Base-by-base conservation (phyloP, 2,797 vertebrate genomes). In the Cephalopachus bancanus region DNA sequence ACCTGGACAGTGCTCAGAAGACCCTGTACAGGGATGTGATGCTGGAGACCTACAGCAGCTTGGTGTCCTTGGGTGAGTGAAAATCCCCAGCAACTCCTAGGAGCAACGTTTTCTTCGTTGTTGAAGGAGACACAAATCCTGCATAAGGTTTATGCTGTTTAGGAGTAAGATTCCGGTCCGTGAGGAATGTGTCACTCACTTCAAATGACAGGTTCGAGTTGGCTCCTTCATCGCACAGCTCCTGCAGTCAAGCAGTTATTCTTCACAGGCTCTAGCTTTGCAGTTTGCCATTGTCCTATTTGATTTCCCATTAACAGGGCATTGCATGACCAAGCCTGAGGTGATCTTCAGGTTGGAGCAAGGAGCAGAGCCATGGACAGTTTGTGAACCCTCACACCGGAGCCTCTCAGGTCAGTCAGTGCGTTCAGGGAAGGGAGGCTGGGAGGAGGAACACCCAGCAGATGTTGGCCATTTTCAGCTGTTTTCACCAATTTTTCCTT, bases 291-390 rank as follows among this genome's bases (percentile, higher is more conserved):
- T 60, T 60, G 19, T 60, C 59, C 59, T 60, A 7, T 22, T 22
- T 60, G 37, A 37, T 88, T 96, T 81, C 24, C 44, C 26, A 49
- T 85, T 75, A 33, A 89, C 62, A 97, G 95, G 96, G 44, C 75
- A 72, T 22, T 95, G 84, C 59, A 53, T 57, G 71, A 37, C 67
- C 57, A 97, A 97, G 55, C 94, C 96, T 60, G 92, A 92, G 10
- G 92, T 97, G 57, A 95, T 97, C n/a, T 49, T 97, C 79, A 94
- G 57, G 83, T 57, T 97, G 92, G 95, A 97, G 51, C 94, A 74
- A 92, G 97, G 92, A 67, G 30, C 74, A 79, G 96, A 69, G 62
- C 95, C 79, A 0, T 97, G 92, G 62, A 37, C 53, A 20, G n/a
- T 44, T 55, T 37, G 37, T 37, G 62, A 60, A n/a, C 16, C 72